A percentile compares a stretch with the other conserved stretches of the same genome.
Conservation (phyloP, 2,888 invertebrate species). For the Hyposoter dolosus region DNA sequence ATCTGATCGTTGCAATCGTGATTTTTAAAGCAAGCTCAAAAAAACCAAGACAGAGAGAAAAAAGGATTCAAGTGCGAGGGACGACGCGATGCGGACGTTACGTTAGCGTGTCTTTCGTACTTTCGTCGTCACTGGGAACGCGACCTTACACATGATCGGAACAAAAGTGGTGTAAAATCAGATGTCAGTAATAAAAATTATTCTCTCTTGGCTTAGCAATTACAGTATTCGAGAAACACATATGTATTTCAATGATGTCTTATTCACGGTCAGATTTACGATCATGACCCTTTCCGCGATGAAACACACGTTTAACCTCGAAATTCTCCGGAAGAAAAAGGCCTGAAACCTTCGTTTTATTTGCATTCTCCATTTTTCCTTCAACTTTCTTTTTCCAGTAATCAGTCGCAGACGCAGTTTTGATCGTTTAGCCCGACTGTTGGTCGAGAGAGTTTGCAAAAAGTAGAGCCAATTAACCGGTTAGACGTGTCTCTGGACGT, state of each 20-base stretch:
- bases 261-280: neutral
- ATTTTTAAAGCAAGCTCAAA: neutral
- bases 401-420: constrained; percentile 22
- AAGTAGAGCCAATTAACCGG: constrained; percentile 38
- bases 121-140: neutral
- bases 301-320: constrained; percentile 16
- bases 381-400: constrained; percentile 2
- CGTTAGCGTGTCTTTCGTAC: neutral
- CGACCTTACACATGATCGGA: neutral
- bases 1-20: neutral
- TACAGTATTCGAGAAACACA: neutral
- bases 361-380: neutral
- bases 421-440: constrained; percentile 31
- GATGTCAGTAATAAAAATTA: constrained; percentile 21
- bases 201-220: constrained; percentile 34
- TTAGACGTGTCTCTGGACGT: constrained; percentile 16
- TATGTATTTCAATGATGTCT: constrained; percentile 6
- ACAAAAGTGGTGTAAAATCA: neutral
- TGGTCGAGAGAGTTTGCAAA: constrained; percentile 3
- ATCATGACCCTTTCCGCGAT: constrained; percentile 5
- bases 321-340: constrained; percentile 44
- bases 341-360: constrained; percentile 39
- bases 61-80: neutral
- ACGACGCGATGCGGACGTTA: neutral
- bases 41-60: constrained; percentile 14